A percentile compares a stretch with the other conserved stretches of the same genome.
Conservation (phyloP, 1,140 invertebrate species). For the Drosophila baimaii region DNA sequence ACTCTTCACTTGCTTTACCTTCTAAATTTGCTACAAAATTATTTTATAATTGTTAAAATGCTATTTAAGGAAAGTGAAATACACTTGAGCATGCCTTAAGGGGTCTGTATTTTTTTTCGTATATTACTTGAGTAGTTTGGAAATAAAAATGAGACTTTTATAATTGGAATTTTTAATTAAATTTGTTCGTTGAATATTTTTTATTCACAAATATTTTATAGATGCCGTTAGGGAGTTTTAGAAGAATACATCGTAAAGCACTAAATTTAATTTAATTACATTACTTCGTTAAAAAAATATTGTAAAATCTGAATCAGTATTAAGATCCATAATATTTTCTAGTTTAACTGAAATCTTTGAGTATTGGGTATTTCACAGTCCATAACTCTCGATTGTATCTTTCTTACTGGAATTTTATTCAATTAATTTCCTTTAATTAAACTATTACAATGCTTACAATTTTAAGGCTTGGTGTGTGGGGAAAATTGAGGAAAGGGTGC, state of each 20-base stretch:
- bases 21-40: slow-evolving; percentile 28
- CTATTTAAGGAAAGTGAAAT: slow-evolving; percentile 14
- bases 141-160: not conserved
- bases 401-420: slow-evolving; percentile 6
- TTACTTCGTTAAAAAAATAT: no score
- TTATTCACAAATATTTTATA: no score
- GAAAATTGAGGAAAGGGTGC: slow-evolving; percentile 1
- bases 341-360: not conserved
- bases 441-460: slow-evolving; percentile 41
- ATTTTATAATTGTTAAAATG: slow-evolving; percentile 17
- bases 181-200: not conserved
- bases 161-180: not conserved
- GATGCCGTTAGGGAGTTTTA: no score
- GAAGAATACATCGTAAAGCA: no score
- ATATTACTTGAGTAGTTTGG: no score
- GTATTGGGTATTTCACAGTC: not conserved
- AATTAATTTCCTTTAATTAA: slow-evolving; percentile 58
- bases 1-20: slow-evolving; percentile 13
- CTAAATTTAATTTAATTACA: no score
- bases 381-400: not conserved
- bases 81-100: slow-evolving; percentile 2
- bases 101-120: not conserved
- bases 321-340: not conserved
- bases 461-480: slow-evolving; percentile 1
- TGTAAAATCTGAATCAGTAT: no score